Evolutionary conservation across 2,113 vertebrate species (phyloP), one percentile per base, ranked within the genome.

Genomic region (Platycercus adscitus): DNA sequence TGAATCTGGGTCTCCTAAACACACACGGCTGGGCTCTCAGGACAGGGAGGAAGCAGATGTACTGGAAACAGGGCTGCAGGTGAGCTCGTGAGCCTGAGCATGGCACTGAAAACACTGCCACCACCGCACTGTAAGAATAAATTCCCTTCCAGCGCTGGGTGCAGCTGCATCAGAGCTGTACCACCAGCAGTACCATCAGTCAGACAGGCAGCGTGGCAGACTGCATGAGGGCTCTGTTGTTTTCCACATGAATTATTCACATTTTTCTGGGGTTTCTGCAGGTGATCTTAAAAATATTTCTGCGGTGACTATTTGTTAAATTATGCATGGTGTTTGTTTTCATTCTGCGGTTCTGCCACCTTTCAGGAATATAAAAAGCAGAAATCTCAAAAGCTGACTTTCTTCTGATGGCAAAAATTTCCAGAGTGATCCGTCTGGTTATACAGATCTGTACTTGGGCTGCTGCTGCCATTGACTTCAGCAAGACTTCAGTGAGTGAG

Each of bases 261-360:
- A 21, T 60, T 79, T 95, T 88, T 86, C 90, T 79, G 86, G 28
- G 88, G 41, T 58, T 94, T 89, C 65, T 86, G 83, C 85, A 96
- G 96, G 92, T 93, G 75, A 86, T 53, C 69, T 92, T 72, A 91
- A 94, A 93, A 91, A 71, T 84, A 76, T 43, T 88, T 96, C 76
- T 0, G 1, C 9, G 13, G 65, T 71, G 80, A 65, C 43, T 91
- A 60, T 41, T 75, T 90, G 37, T 69, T 96, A 94, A 96, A 96
- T 96, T 93, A 96, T 97, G 83, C 73, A 95, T 96, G 49, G 23
- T 94, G 92, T 96, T 96, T 96, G 95, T 65, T 84, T 94, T 81
- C 35, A n/a, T n/a, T 71, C 91, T 84, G 77, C 10, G 6, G 65
- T 66, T 91, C 83, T 93, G 61, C 69, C 25, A 17, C 41, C 77